A percentile compares a stretch with the other conserved stretches of the same genome.
These are phyloP conservation scores for Encarsia formosa DNA, from an alignment of 2,888 invertebrate genomes.

Conservation along the genomic window DNA sequence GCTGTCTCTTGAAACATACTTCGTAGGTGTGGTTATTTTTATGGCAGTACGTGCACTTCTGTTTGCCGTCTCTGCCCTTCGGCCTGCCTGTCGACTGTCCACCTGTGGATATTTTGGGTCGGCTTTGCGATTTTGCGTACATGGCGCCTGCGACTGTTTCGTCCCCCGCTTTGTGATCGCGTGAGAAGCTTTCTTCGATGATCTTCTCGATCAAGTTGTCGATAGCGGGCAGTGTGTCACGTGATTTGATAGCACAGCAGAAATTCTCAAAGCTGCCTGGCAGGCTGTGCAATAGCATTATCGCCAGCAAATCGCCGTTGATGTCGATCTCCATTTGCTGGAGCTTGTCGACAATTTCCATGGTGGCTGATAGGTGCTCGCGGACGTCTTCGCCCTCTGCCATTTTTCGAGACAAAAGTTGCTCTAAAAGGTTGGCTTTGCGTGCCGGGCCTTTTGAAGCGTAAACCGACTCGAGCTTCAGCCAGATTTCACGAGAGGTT, in stretches of 20 bases:
- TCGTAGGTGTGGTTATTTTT: not conserved
- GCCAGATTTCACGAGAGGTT: constrained; percentile 17
- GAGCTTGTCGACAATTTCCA: constrained; percentile 13
- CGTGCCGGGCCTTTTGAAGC: constrained; percentile 18
- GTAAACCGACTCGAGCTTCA: constrained; percentile 11
- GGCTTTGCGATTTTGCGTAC: not conserved
- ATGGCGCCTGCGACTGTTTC: constrained; percentile 1
- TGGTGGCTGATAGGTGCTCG: constrained; percentile 9
- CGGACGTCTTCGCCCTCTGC: constrained; percentile 10
- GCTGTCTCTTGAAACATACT: not conserved
- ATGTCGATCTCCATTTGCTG: constrained; percentile 18
- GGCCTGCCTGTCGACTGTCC: not conserved
- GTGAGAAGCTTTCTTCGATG: constrained; percentile 22
- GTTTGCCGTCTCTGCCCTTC: not conserved
- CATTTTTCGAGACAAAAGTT: constrained; percentile 18
- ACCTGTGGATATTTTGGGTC: not conserved
- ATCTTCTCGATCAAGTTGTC: constrained; percentile 30
- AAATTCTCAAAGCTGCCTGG: constrained; percentile 22
- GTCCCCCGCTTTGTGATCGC: constrained; percentile 1
- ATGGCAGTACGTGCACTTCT: not conserved
- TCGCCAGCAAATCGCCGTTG: constrained; percentile 5
- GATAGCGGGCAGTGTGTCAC: constrained; percentile 27
- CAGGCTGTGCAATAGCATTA: not conserved
- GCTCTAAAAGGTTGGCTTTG: constrained; percentile 19
- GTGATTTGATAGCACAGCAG: constrained; percentile 30